phyloP scores from a whole-genome alignment of 2,797 vertebrate species.

The Menidia menidia region DNA sequence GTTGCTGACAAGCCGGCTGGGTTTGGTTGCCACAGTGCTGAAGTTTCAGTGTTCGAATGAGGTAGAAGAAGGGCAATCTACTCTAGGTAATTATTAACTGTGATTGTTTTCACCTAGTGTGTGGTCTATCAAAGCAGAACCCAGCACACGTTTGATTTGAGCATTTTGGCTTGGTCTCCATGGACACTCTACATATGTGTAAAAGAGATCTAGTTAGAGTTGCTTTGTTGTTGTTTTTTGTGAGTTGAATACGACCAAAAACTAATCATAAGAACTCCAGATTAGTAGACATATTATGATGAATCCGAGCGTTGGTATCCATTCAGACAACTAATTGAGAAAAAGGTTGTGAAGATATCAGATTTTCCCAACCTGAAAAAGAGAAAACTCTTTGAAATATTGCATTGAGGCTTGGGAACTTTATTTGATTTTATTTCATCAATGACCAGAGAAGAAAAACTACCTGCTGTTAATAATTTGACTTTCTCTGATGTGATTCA shows the following conservation, averaged over 20 bases:
- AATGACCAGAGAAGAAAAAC: too few relatives aligned
- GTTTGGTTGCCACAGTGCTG: constrained; percentile 1
- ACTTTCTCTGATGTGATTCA: too few relatives aligned
- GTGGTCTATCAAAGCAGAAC: background rate
- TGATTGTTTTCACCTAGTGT: background rate
- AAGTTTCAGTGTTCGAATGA: background rate
- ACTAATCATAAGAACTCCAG: background rate
- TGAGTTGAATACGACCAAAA: background rate
- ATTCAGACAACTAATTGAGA: background rate
- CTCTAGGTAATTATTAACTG: background rate
- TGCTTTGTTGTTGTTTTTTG: background rate
- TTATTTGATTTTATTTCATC: too few relatives aligned
- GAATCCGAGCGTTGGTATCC: background rate
- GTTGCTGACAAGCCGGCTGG: constrained; percentile 34
- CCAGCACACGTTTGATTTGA: background rate
- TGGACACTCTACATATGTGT: background rate
- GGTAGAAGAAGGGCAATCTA: background rate
- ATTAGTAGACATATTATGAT: background rate
- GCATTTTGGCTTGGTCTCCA: background rate
- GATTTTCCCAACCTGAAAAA: too few relatives aligned
- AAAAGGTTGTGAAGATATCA: background rate
- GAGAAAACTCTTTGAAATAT: too few relatives aligned
- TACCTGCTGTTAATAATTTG: too few relatives aligned
- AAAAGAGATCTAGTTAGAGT: background rate
- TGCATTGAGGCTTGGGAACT: too few relatives aligned